Percentiles rank a stretch among this genome's conserved stretches.
Evolutionary conservation across 2,888 invertebrate genomes (phyloP).

Genomic region (Leptothorax acervorum): DNA sequence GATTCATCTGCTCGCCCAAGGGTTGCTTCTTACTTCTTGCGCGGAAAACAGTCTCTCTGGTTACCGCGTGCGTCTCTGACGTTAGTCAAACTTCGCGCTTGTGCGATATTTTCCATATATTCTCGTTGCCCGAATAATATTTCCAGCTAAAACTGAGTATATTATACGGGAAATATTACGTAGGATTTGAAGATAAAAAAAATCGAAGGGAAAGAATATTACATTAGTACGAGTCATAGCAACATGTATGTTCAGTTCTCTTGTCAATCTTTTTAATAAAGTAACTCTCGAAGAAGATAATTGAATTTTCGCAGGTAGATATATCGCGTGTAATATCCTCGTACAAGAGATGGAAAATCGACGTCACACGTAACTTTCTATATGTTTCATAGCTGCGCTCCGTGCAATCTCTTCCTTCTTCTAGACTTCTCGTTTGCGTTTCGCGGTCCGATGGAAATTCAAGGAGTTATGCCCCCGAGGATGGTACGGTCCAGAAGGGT

Average conservation of each 20-base stretch:
- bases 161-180: background rate
- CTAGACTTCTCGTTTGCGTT: constrained; percentile 32
- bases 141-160: background rate
- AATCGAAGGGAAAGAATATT: background rate
- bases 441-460: constrained; percentile 35
- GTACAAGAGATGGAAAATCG: constrained; percentile 18
- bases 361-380: constrained; percentile 14
- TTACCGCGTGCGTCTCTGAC: constrained; percentile 38
- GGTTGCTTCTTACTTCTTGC: constrained; percentile 51
- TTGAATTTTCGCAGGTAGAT: constrained; percentile 5
- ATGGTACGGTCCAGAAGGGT: constrained; percentile 37
- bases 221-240: background rate
- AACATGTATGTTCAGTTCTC: background rate
- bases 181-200: background rate
- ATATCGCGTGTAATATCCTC: constrained; percentile 3
- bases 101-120: constrained; percentile 14
- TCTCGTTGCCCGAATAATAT: constrained; percentile 5
- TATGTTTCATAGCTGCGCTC: background rate
- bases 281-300: background rate
- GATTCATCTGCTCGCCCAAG: constrained; percentile 70
- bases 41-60: constrained; percentile 47
- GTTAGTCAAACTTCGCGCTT: constrained; percentile 40
- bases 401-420: constrained; percentile 17
- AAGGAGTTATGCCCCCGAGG: constrained; percentile 42
- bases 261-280: background rate